Evolutionary conservation across 2,888 invertebrate genomes (phyloP).

Genomic region (Trilocha varians): DNA sequence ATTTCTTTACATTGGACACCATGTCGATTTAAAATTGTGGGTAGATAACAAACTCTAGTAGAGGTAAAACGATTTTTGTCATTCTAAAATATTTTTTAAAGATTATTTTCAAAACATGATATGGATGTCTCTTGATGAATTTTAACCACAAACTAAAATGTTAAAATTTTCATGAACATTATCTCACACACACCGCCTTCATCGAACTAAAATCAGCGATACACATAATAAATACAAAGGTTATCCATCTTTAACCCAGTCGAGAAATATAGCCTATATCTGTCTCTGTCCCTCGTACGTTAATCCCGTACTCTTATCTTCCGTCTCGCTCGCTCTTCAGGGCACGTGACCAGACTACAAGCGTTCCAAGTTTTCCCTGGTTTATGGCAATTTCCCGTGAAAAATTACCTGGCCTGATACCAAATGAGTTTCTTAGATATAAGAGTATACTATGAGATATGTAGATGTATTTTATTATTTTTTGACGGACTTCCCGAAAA

Average conservation of each 20-base stretch:
- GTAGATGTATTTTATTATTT: no score
- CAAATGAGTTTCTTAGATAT: conserved; percentile 35
- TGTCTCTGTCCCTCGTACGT: conserved; percentile 19
- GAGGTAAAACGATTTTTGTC: no score
- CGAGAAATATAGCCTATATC: conserved; percentile 22
- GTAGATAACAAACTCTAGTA: no score
- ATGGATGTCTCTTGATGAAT: no score
- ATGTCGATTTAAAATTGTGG: no score
- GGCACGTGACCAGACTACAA: conserved; percentile 55
- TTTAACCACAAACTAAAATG: no score
- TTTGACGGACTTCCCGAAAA: no score
- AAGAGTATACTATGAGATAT: not conserved
- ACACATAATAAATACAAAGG: conserved; percentile 26
- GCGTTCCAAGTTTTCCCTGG: conserved; percentile 39
- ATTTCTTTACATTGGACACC: no score
- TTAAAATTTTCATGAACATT: no score
- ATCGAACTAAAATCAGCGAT: conserved; percentile 10
- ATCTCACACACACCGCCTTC: not conserved
- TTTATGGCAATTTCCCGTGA: conserved; percentile 54
- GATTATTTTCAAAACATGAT: no score
- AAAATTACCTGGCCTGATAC: conserved; percentile 52
- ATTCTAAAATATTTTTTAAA: no score
- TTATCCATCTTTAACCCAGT: conserved; percentile 32
- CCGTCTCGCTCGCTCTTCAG: conserved; percentile 23
- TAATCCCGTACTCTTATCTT: conserved; percentile 3